Percentiles rank a stretch among this genome's conserved stretches.
These are phyloP conservation scores for Hyles vespertilio DNA, from an alignment of 1,140 invertebrate genomes.

Conservation along the genomic window DNA sequence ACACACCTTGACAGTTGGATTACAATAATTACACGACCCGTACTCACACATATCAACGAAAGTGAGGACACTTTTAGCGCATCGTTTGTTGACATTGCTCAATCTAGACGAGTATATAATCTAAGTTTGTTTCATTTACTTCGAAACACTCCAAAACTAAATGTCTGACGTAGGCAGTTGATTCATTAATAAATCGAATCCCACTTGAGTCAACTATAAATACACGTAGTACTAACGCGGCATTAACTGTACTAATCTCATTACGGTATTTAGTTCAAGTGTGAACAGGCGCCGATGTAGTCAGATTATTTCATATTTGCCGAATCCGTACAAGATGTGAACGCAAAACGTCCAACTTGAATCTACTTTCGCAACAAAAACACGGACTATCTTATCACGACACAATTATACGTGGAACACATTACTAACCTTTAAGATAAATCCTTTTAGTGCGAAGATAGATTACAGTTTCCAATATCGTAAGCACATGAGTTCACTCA, in stretches of 20 bases:
- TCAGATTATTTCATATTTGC: background rate
- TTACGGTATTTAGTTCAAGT: conserved; percentile 20
- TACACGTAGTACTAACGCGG: background rate
- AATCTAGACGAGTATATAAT: no score
- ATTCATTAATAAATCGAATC: conserved; percentile 4
- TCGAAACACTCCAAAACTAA: no score
- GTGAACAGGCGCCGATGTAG: conserved; percentile 3
- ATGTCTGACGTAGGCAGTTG: conserved; percentile 1
- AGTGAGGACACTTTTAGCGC: no score
- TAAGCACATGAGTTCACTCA: conserved; percentile 63
- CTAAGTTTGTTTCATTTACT: conserved; percentile 1
- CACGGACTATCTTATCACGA: conserved; percentile 7
- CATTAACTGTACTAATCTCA: conserved; percentile 11
- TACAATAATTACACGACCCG: no score
- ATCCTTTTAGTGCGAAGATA: conserved; percentile 33
- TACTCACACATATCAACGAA: no score
- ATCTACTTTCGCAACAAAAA: background rate
- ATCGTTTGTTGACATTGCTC: no score
- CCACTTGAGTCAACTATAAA: conserved; percentile 10
- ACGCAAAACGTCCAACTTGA: conserved; percentile 2
- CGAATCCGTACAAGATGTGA: background rate
- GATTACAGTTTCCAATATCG: conserved; percentile 48
- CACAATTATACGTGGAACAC: background rate
- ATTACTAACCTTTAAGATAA: conserved; percentile 13
- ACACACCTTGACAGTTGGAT: no score